Conservation (phyloP, 1,140 invertebrate genomes). For the Macrobrachium nipponense region DNA sequence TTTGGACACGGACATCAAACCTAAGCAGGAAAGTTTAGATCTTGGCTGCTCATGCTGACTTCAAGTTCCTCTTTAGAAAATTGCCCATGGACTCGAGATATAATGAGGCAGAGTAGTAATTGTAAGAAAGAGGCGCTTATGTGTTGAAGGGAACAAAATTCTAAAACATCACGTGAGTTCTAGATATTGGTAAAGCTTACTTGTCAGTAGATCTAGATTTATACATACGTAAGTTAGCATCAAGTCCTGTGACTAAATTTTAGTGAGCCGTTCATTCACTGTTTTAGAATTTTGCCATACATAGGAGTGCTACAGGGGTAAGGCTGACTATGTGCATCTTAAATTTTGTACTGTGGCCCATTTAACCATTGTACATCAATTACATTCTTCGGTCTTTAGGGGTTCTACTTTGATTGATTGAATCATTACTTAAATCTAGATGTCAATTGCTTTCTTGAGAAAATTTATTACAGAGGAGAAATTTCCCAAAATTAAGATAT, state of each 20-base stretch:
- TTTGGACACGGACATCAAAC: background rate
- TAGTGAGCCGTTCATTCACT: background rate
- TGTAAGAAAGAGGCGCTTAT: slow-evolving; percentile 26
- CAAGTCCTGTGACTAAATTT: slow-evolving; percentile 15
- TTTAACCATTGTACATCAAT: slow-evolving; percentile 7
- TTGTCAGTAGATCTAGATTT: too few relatives aligned
- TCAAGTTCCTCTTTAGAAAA: slow-evolving; percentile 28
- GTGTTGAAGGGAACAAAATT: slow-evolving; percentile 39
- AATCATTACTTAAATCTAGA: background rate
- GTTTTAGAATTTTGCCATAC: slow-evolving; percentile 32
- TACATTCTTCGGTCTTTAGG: background rate
- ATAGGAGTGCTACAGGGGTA: slow-evolving; percentile 3
- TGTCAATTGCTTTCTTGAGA: too few relatives aligned
- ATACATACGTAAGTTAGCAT: background rate
- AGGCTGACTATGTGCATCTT: slow-evolving; percentile 26
- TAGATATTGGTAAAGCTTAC: too few relatives aligned
- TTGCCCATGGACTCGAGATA: slow-evolving; percentile 30
- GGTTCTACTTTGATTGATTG: background rate
- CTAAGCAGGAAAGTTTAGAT: background rate
- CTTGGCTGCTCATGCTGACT: background rate
- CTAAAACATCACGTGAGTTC: slow-evolving; percentile 24
- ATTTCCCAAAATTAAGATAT: too few relatives aligned
- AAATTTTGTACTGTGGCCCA: slow-evolving; percentile 30
- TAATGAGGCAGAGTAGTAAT: slow-evolving; percentile 36
- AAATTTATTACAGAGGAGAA: too few relatives aligned